Conservation (phyloP, 2,888 invertebrate genomes). For the Leptothorax acervorum region DNA sequence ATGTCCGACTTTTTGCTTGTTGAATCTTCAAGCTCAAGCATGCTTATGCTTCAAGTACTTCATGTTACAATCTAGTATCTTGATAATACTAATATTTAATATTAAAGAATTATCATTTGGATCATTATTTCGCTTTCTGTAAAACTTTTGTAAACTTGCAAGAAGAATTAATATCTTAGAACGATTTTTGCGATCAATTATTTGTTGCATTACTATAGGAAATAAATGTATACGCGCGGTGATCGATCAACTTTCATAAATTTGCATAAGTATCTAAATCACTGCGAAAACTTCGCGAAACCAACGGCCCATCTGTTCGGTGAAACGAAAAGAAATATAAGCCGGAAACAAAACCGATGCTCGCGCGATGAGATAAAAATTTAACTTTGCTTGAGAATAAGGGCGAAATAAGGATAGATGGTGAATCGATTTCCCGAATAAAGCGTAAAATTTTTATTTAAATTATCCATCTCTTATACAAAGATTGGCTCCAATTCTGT, state of each 20-base stretch:
- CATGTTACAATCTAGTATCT: neutral
- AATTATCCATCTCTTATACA: constrained; percentile 32
- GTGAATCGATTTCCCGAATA: constrained; percentile 13
- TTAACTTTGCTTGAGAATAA: constrained; percentile 12
- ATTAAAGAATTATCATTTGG: neutral
- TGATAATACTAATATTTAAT: neutral
- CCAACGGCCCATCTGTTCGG: neutral
- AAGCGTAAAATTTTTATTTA: constrained; percentile 38
- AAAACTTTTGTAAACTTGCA: neutral
- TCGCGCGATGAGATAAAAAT: constrained; percentile 21
- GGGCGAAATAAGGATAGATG: neutral
- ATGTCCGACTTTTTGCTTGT: constrained; percentile 16
- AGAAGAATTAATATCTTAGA: neutral
- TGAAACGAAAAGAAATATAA: constrained; percentile 17
- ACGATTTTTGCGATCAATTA: neutral
- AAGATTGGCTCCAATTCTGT: neutral
- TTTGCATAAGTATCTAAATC: neutral
- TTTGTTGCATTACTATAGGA: neutral
- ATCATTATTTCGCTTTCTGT: neutral
- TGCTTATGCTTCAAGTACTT: neutral
- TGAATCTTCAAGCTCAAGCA: constrained; percentile 21
- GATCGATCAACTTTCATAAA: constrained; percentile 12
- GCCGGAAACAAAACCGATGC: neutral
- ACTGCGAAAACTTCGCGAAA: neutral
- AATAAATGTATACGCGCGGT: neutral